Evolutionary conservation across 2,888 invertebrate genomes (phyloP).

Genomic region (Corythucha ciliata): DNA sequence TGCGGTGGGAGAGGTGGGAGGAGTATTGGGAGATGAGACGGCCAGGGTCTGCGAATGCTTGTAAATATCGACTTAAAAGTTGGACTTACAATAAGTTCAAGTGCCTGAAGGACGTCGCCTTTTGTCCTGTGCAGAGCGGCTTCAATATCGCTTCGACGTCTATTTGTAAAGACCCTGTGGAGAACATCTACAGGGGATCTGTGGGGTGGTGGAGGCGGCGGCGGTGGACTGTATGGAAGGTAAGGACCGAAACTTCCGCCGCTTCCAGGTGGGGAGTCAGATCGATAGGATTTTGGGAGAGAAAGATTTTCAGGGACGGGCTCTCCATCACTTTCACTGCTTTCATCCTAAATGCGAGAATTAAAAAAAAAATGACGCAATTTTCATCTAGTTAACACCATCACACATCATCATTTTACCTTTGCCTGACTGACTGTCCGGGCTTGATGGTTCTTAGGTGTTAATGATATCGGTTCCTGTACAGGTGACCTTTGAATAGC

Average conservation of each 20-base stretch:
- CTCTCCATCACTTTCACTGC: slow-evolving; percentile 35
- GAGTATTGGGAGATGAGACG: background rate
- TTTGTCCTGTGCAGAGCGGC: slow-evolving; percentile 70
- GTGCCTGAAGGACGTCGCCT: slow-evolving; percentile 84
- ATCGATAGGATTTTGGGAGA: slow-evolving; percentile 50
- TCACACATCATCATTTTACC: too few relatives aligned
- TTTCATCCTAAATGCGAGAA: slow-evolving; percentile 33
- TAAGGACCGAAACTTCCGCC: slow-evolving; percentile 9
- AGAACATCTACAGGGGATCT: slow-evolving; percentile 81
- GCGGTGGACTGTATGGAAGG: slow-evolving; percentile 14
- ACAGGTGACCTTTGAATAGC: too few relatives aligned
- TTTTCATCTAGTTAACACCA: background rate
- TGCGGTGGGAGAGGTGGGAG: background rate
- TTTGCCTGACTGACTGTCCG: too few relatives aligned
- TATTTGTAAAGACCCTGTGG: slow-evolving; percentile 78
- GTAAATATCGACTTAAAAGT: too few relatives aligned
- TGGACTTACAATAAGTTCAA: slow-evolving; percentile 72
- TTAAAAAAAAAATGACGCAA: background rate
- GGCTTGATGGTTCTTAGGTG: too few relatives aligned
- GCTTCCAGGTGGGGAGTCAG: slow-evolving; percentile 13
- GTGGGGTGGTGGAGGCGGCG: slow-evolving; percentile 32
- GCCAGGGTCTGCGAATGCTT: too few relatives aligned
- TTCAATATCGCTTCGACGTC: slow-evolving; percentile 78
- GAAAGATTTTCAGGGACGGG: slow-evolving; percentile 65
- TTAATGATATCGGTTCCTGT: too few relatives aligned